A percentile compares a stretch with the other conserved stretches of the same genome.
phyloP scores from a whole-genome alignment of 2,797 vertebrate genomes.

The Muscicapa striata region DNA sequence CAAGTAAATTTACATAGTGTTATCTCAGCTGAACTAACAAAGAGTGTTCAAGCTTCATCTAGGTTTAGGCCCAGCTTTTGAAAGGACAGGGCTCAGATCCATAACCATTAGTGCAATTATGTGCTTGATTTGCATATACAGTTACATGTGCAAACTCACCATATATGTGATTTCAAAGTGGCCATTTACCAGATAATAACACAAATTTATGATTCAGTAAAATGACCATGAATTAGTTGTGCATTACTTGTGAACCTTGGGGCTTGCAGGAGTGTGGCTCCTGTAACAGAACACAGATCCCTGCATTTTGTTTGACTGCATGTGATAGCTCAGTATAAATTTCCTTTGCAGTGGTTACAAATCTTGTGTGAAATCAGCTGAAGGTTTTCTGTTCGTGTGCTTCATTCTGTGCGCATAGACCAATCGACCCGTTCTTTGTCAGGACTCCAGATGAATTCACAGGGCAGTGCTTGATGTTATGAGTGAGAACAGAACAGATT shows the following conservation, averaged over 20 bases:
- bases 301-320: neutral
- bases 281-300: neutral
- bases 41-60: constrained; percentile 28
- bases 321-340: neutral
- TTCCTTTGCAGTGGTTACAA: neutral
- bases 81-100: neutral
- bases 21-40: constrained; percentile 70
- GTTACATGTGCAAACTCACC: neutral
- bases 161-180: neutral
- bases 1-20: constrained; percentile 62
- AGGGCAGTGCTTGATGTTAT: neutral
- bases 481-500: neutral
- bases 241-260: accelerated
- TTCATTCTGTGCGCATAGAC: neutral
- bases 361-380: neutral
- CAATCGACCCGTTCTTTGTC: accelerated
- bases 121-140: neutral
- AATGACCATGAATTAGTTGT: neutral
- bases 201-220: neutral
- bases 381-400: accelerated
- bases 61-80: constrained; percentile 14
- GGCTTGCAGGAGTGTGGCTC: neutral
- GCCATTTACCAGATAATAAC: neutral
- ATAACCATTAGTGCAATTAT: neutral
- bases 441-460: neutral